Base-by-base conservation (phyloP, 2,797 vertebrate genomes). In the Loriculus beryllinus region DNA sequence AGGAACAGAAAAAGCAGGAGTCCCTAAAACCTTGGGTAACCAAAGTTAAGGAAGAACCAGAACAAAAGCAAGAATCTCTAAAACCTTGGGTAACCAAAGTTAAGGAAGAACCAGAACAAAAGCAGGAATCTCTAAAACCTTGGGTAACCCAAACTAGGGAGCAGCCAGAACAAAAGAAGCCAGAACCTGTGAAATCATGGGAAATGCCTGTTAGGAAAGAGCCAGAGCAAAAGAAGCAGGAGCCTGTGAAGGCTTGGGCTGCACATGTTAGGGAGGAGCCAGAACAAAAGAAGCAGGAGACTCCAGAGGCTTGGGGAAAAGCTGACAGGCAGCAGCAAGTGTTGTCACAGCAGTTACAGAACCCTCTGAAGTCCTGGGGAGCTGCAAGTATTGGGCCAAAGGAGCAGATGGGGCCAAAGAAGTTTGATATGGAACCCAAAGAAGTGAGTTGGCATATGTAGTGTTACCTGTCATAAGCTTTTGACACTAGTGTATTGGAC, bases 301-400 rank as follows among this genome's bases (percentile, higher is more conserved):
- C 97, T 51, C 98, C 97, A 10, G 98, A 99, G 91, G 97, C 97
- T 75, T 99, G 99, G 99, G 98, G 98, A 39, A 95, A 96, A 83
- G 48, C 90, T 79, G 96, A 97, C 83, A 93, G 96, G 88, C 95
- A 98, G 60, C 93, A 97, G 70, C 83, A 96, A 15, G 96, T 83
- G 31, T 95, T 96, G 10, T 94, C 96, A 6, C 95, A 96, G 9
- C 83, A 96, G 13, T 92, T 97, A 82, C 86, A 97, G 60, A 89
- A 86, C 26, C 83, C 97, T 90, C 83, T 93, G 54, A 99, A 99
- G 96, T 96, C 98, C 19, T 99, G 98, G 98, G 98, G 98, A 90
- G 97, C 97, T 23, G 97, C 98, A 42, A 97, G 96, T 56, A 97
- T 98, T 54, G 97, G 98, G 67, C 98, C 98, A 45, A 99, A 98